These are phyloP conservation scores for Drosophila auraria DNA, from an alignment of 1,140 invertebrate species.

Conservation along the genomic window DNA sequence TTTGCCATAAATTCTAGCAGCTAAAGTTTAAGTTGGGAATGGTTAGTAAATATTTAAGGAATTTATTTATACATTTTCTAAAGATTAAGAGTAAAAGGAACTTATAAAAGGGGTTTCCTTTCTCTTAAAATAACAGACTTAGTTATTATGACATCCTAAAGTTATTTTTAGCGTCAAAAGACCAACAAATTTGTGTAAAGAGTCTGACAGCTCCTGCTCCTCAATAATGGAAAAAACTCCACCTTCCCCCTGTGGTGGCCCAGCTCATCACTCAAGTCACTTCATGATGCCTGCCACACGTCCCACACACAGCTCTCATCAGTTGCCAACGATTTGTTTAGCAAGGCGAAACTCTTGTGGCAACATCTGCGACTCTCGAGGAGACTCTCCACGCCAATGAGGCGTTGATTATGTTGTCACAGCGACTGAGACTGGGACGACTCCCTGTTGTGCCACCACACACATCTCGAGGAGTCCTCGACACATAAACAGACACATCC, in stretches of 20 bases:
- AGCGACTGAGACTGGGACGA: conserved; percentile 17
- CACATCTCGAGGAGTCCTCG: conserved; percentile 6
- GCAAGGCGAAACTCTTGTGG: conserved; percentile 39
- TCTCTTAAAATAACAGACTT: no score
- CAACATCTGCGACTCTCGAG: conserved; percentile 39
- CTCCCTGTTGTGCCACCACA: conserved; percentile 36
- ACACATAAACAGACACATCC: conserved; percentile 44
- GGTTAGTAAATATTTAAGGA: neutral
- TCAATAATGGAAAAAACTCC: neutral
- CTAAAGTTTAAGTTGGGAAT: no score
- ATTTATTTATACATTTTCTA: neutral
- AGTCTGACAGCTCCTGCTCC: neutral
- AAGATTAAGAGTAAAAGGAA: neutral
- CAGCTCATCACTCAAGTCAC: conserved; percentile 30
- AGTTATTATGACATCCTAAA: no score
- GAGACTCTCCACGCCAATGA: conserved; percentile 53
- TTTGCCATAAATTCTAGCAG: neutral
- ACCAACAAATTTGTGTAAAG: neutral
- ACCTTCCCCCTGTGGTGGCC: conserved; percentile 8
- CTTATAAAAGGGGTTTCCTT: no score
- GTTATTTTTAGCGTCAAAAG: no score
- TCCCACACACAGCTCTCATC: conserved; percentile 10
- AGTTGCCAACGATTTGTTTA: conserved; percentile 58
- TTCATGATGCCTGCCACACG: conserved; percentile 18
- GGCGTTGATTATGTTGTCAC: conserved; percentile 79